phyloP scores from a whole-genome alignment of 2,888 invertebrate genomes.

The Lepidocyrtinus sp. region DNA sequence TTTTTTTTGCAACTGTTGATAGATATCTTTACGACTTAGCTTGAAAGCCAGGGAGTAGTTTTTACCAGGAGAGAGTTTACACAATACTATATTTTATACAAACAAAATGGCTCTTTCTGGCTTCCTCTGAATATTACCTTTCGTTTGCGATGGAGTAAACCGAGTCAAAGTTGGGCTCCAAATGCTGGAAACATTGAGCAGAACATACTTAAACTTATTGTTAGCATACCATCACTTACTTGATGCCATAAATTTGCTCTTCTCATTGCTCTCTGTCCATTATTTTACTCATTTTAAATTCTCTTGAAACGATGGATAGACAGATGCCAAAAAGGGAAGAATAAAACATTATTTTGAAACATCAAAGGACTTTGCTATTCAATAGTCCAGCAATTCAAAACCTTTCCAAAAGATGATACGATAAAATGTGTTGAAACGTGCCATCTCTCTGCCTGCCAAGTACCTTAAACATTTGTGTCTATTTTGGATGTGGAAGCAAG shows the following conservation, averaged over 20 bases:
- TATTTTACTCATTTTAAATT: neutral
- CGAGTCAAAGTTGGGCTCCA: too few species aligned
- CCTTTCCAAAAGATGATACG: too few species aligned
- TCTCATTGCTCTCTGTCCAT: neutral
- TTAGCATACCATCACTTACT: neutral
- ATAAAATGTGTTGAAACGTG: too few species aligned
- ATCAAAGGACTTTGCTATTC: too few species aligned
- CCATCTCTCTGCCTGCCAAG: too few species aligned
- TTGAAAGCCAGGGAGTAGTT: conserved; percentile 6
- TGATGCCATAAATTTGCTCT: neutral
- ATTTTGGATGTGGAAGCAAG: too few species aligned
- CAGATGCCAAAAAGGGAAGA: neutral
- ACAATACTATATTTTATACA: conserved; percentile 6
- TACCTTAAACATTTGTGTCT: too few species aligned
- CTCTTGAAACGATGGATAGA: neutral
- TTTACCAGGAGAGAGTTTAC: neutral
- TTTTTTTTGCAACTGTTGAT: conserved; percentile 29
- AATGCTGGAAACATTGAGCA: neutral
- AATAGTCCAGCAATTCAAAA: too few species aligned
- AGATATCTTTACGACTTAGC: conserved; percentile 42
- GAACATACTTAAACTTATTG: conserved; percentile 6
- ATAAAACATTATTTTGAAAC: neutral
- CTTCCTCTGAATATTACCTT: neutral
- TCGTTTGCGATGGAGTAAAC: neutral
- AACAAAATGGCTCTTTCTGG: conserved; percentile 6